phyloP scores from a whole-genome alignment of 1,140 invertebrate genomes.

The Pachyrhynchus sulphureomaculatus region DNA sequence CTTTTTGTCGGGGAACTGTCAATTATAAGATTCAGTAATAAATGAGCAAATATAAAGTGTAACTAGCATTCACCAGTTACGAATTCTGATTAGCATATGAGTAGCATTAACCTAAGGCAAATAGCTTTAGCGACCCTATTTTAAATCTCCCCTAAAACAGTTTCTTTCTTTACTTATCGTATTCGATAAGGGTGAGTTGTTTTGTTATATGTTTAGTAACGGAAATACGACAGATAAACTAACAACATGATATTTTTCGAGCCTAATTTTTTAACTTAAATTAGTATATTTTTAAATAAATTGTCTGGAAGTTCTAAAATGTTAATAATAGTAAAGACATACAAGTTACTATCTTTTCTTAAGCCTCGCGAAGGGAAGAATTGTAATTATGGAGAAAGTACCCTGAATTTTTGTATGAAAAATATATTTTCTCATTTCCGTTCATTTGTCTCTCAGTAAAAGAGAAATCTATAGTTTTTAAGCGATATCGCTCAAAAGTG shows the following conservation, averaged over 20 bases:
- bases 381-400: too few species aligned
- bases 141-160: constrained; percentile 18
- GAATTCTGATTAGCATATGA: not conserved
- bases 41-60: not conserved
- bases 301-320: too few species aligned
- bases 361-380: too few species aligned
- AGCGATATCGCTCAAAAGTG: too few species aligned
- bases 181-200: constrained; percentile 28
- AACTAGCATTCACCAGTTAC: constrained; percentile 1
- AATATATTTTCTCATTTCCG: too few species aligned
- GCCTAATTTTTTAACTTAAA: too few species aligned
- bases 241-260: constrained; percentile 7
- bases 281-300: too few species aligned
- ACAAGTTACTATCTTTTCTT: not conserved
- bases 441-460: too few species aligned
- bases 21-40: not conserved
- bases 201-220: constrained; percentile 25
- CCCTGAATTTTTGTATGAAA: too few species aligned
- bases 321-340: too few species aligned
- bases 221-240: constrained; percentile 27
- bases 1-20: too few species aligned
- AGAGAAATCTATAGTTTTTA: too few species aligned
- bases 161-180: constrained; percentile 26
- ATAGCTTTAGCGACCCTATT: constrained; percentile 18
- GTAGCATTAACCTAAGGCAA: constrained; percentile 9